Percentiles rank a stretch among this genome's conserved stretches.
Evolutionary conservation across 2,797 vertebrate genomes (phyloP).

Genomic region (Microctenopoma lineatum): DNA sequence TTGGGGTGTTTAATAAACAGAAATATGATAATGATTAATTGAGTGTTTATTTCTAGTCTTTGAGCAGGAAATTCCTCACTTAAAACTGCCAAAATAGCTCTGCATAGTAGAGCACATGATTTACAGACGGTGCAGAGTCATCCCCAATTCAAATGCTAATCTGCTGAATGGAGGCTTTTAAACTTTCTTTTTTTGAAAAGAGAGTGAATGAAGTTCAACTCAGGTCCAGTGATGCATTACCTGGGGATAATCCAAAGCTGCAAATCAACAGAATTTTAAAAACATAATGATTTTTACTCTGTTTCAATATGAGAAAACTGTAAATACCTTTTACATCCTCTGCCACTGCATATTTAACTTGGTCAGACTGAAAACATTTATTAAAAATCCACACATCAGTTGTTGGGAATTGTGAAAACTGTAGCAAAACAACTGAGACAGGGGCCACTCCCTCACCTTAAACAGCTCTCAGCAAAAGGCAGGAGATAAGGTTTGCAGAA

Average conservation of each 20-base stretch:
- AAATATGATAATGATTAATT: slow-evolving; percentile 31
- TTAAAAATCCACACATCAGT: slow-evolving; percentile 42
- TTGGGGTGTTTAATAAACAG: slow-evolving; percentile 34
- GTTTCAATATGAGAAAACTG: slow-evolving; percentile 34
- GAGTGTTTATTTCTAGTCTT: slow-evolving; percentile 46
- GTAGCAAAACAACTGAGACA: slow-evolving; percentile 53
- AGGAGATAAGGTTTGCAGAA: slow-evolving; percentile 69
- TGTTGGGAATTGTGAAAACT: slow-evolving; percentile 30
- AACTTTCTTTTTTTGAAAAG: slow-evolving; percentile 43
- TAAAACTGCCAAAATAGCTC: slow-evolving; percentile 27
- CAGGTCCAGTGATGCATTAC: slow-evolving; percentile 52
- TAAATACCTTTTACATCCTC: slow-evolving; percentile 26
- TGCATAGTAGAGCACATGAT: slow-evolving; percentile 14
- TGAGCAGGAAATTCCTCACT: slow-evolving; percentile 1
- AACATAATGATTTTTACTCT: slow-evolving; percentile 20
- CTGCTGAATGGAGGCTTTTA: slow-evolving; percentile 60
- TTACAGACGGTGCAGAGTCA: slow-evolving; percentile 49
- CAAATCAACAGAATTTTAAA: slow-evolving; percentile 47
- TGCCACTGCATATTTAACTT: slow-evolving; percentile 21
- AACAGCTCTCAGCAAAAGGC: slow-evolving; percentile 68
- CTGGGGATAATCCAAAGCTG: slow-evolving; percentile 50
- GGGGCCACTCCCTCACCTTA: slow-evolving; percentile 65
- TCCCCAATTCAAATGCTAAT: slow-evolving; percentile 74
- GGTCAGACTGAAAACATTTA: slow-evolving; percentile 23
- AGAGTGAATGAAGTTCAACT: slow-evolving; percentile 62